Evolutionary conservation across 2,888 invertebrate genomes (phyloP), one percentile per base, ranked within the genome.

Genomic region (Cephus rjabovi): DNA sequence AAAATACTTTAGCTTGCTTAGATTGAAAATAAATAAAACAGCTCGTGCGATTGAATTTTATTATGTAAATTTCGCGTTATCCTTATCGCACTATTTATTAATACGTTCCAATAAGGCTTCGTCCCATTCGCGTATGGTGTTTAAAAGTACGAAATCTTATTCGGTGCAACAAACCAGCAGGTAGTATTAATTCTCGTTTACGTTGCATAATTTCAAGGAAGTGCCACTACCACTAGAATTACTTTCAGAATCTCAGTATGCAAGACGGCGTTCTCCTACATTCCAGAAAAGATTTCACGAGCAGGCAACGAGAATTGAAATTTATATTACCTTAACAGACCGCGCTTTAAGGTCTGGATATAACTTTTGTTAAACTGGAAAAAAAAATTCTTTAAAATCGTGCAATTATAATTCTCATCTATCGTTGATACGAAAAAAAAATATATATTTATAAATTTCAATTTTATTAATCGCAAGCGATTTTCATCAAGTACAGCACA

Each of bases 181-280:
- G 56, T 56, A 6, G 6, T 23, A 23, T 23, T 56, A 56, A 56
- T 56, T 56, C 56, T 56, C 56, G 15, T 56, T 56, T 56, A 56
- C 56, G 71, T 71, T 71, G 71, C 71, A 71, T 30, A 71, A 71
- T 71, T 71, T 71, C 71, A 31, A 23, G 71, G 2, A 9, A 71
- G 31, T 34, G 15, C 12, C 71, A n/a, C 31, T 12, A 31, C 31
- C 71, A 31, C 71, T 2, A 31, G 11, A 71, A 71, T 71, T 30
- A 71, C 71, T 71, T 34, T 23, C 23, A 9, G 56, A 56, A 56
- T 23, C 56, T 56, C 56, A 56, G 56, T 23, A 56, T 56, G 56
- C 56, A 56, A 56, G 56, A 9, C 23, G 56, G 56, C 23, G 23
- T 56, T 23, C 56, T 56, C 23, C 56, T 56, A 56, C 56, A 56